phyloP scores from a whole-genome alignment of 2,113 vertebrate species.

The Rhombomys opimus region DNA sequence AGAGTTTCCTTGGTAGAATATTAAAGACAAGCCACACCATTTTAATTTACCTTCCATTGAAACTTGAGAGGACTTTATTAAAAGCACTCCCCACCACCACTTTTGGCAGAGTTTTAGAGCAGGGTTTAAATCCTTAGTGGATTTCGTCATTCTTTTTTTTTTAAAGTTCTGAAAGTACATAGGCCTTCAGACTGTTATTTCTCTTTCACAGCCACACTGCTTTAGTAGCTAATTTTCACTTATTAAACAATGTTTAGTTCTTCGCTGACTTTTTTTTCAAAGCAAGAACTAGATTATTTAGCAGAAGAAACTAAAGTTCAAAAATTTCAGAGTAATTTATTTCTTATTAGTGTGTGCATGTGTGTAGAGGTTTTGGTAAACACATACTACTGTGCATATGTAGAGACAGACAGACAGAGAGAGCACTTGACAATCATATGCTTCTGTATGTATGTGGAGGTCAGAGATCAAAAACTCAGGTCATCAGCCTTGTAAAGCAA shows the following conservation, averaged over 20 bases:
- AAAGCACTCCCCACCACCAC: not conserved
- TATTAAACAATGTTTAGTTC: slow-evolving; percentile 44
- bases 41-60: slow-evolving; percentile 76
- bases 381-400: not conserved
- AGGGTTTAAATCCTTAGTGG: slow-evolving; percentile 65
- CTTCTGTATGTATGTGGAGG: not conserved
- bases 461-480: not conserved
- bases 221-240: not conserved
- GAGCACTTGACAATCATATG: not conserved
- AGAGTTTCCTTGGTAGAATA: slow-evolving; percentile 60
- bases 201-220: not conserved
- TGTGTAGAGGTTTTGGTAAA: not conserved
- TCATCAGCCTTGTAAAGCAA: not conserved
- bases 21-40: slow-evolving; percentile 72
- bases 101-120: slow-evolving; percentile 74
- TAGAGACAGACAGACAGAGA: not conserved
- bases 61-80: slow-evolving; percentile 71
- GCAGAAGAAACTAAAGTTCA: not conserved
- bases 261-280: not conserved
- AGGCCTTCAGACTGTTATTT: slow-evolving; percentile 32
- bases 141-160: slow-evolving; percentile 64
- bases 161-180: slow-evolving; percentile 14
- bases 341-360: not conserved
- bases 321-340: not conserved
- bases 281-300: not conserved